Conservation (phyloP, 2,888 invertebrate species). For the Beris chalybata region DNA sequence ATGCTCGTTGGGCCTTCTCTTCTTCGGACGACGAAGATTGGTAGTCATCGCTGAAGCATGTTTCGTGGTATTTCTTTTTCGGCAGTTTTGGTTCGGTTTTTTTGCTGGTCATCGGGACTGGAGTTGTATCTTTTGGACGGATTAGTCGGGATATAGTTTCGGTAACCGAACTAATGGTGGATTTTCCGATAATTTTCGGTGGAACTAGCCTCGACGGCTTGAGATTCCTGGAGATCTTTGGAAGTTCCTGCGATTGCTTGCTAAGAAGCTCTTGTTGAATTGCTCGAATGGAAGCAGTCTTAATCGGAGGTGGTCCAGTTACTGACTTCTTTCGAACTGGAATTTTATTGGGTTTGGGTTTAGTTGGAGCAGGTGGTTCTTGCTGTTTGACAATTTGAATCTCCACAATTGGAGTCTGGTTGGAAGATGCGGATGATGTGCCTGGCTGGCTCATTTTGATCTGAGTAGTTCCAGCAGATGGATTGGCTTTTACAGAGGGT, state of each 20-base stretch:
- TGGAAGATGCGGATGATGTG: constrained; percentile 32
- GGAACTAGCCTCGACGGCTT: constrained; percentile 45
- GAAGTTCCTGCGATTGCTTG: constrained; percentile 43
- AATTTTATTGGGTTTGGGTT: constrained; percentile 42
- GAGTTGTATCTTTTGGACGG: constrained; percentile 15
- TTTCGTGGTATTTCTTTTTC: constrained; percentile 62
- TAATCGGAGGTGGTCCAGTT: constrained; percentile 46
- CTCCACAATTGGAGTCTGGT: constrained; percentile 25
- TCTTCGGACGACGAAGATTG: constrained; percentile 58
- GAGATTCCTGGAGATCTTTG: constrained; percentile 25
- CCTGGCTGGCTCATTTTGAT: constrained; percentile 6
- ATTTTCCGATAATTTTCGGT: constrained; percentile 44
- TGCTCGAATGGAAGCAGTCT: constrained; percentile 51
- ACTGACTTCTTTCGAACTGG: constrained; percentile 53
- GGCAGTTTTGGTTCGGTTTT: constrained; percentile 51
- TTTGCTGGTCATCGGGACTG: constrained; percentile 32
- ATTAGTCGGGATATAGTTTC: constrained; percentile 51
- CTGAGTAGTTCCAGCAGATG: too few species aligned
- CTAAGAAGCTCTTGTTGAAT: constrained; percentile 52
- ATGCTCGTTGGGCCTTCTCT: constrained; percentile 43
- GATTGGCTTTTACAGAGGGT: too few species aligned
- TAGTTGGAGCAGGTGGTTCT: constrained; percentile 2
- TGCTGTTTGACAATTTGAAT: constrained; percentile 34
- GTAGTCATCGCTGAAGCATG: constrained; percentile 67
- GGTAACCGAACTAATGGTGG: constrained; percentile 45